phyloP scores from a whole-genome alignment of 2,888 invertebrate species.

The Brenthis daphne region DNA sequence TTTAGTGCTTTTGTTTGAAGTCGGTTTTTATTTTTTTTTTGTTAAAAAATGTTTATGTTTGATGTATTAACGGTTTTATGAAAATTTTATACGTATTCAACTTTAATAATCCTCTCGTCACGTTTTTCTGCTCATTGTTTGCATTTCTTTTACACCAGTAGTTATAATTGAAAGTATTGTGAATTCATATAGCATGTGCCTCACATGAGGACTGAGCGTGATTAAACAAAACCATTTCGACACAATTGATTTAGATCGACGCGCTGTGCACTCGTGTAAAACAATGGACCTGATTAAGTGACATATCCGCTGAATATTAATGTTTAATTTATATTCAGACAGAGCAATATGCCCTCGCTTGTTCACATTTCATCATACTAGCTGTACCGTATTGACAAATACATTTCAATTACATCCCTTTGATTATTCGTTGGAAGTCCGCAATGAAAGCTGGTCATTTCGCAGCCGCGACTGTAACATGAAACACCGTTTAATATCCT shows the following conservation, averaged over 20 bases:
- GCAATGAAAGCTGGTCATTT: slow-evolving; percentile 15
- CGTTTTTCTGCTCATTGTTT: too few species aligned
- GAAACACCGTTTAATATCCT: slow-evolving; percentile 13
- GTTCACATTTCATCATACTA: not conserved
- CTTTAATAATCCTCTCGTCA: too few species aligned
- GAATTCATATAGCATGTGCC: too few species aligned
- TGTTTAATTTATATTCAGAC: slow-evolving; percentile 14
- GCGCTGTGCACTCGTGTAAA: not conserved
- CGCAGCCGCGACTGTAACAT: slow-evolving; percentile 4
- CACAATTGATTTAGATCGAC: not conserved
- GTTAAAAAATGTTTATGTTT: slow-evolving; percentile 6
- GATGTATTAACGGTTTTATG: slow-evolving; percentile 16
- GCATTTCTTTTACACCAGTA: too few species aligned
- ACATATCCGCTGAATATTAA: slow-evolving; percentile 11
- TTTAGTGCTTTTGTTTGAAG: too few species aligned
- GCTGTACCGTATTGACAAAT: slow-evolving; percentile 24
- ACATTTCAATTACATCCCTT: slow-evolving; percentile 26
- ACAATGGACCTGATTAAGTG: slow-evolving; percentile 6
- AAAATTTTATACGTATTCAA: not conserved
- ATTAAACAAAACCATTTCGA: too few species aligned
- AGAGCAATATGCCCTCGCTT: not conserved
- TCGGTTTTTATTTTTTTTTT: too few species aligned
- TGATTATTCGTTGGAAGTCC: slow-evolving; percentile 9
- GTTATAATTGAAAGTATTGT: too few species aligned
- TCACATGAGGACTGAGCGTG: too few species aligned